These are phyloP conservation scores for Lepidurus apus DNA, from an alignment of 1,140 invertebrate genomes.

Conservation along the genomic window DNA sequence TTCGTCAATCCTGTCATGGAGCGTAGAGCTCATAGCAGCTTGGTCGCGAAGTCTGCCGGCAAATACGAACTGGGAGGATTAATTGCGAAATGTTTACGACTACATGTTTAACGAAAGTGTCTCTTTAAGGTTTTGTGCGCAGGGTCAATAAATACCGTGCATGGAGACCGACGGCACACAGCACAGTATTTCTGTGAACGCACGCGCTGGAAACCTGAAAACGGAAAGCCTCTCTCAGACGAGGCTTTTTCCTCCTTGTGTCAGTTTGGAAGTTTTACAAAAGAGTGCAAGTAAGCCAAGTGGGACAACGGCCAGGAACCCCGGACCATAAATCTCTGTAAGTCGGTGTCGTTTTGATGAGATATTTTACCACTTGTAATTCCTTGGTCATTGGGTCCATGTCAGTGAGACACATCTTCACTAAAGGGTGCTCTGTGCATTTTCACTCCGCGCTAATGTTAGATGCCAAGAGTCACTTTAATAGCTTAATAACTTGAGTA, in stretches of 20 bases:
- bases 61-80: not conserved
- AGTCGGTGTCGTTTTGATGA: not conserved
- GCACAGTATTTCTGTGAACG: not conserved
- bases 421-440: not conserved
- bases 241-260: not conserved
- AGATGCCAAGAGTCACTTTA: not conserved
- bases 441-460: not conserved
- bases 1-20: too few species aligned
- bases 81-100: conserved; percentile 6
- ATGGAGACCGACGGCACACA: not conserved
- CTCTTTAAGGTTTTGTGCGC: conserved; percentile 2
- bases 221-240: not conserved
- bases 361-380: conserved; percentile 10
- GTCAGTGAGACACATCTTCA: not conserved
- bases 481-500: not conserved
- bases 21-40: too few species aligned
- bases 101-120: conserved; percentile 13
- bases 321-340: not conserved
- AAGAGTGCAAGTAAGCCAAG: conserved; percentile 14
- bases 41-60: too few species aligned
- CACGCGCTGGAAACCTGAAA: not conserved
- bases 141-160: not conserved
- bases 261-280: conserved; percentile 6
- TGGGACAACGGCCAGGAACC: conserved; percentile 7
- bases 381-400: not conserved